Evolutionary conservation across 2,113 vertebrate genomes (phyloP).

Genomic region (Emydura subglobosa): DNA sequence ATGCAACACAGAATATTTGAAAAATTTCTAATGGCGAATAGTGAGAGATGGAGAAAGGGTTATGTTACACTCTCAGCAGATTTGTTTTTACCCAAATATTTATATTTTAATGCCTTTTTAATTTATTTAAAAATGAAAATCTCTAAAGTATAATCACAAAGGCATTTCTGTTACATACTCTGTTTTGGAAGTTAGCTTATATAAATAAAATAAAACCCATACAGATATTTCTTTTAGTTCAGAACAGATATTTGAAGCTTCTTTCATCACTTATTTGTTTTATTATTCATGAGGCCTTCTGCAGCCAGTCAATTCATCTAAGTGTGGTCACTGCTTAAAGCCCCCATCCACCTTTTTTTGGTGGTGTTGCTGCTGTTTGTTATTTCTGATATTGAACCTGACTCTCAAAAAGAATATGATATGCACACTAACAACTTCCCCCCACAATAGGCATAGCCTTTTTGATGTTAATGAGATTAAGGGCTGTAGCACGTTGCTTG

Average conservation of each 20-base stretch:
- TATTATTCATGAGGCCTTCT: conserved; percentile 48
- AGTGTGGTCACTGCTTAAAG: conserved; percentile 3
- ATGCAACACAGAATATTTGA: neutral
- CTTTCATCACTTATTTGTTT: conserved; percentile 29
- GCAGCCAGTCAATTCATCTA: conserved; percentile 2
- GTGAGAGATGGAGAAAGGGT: neutral
- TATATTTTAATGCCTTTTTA: neutral
- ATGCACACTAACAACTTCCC: neutral
- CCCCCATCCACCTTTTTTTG: neutral
- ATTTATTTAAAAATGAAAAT: conserved; percentile 35
- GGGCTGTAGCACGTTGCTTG: conserved; percentile 1
- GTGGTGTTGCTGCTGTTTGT: neutral
- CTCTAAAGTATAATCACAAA: neutral
- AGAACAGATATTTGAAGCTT: conserved; percentile 4
- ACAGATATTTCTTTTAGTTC: neutral
- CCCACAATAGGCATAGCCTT: neutral
- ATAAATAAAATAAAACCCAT: neutral
- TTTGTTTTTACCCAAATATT: neutral
- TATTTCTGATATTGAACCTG: neutral
- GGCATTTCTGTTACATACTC: neutral
- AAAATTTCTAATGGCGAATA: neutral
- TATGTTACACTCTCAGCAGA: neutral
- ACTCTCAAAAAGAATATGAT: neutral
- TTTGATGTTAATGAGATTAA: conserved; percentile 34
- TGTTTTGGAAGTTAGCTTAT: neutral